phyloP scores from a whole-genome alignment of 2,113 vertebrate species.

The Lethenteron camtschaticum region DNA sequence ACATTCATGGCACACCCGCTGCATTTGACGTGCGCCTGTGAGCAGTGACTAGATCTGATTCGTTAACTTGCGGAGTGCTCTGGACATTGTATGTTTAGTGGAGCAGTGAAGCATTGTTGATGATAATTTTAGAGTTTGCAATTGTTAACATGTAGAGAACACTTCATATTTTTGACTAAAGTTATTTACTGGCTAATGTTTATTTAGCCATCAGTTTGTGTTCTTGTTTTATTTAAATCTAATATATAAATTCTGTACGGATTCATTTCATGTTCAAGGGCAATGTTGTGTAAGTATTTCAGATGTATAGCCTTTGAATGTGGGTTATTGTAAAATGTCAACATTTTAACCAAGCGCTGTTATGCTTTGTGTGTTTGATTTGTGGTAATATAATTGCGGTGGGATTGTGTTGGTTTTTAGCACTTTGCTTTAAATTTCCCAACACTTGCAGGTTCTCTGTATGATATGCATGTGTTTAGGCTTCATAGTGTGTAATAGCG shows the following conservation, averaged over 20 bases:
- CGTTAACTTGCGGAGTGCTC: background rate
- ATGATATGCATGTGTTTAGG: conserved; percentile 5
- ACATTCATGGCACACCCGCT: too few species aligned
- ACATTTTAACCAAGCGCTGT: conserved; percentile 2
- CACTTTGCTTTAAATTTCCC: background rate
- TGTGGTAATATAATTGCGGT: background rate
- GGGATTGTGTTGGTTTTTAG: background rate
- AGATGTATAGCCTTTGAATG: conserved; percentile 4
- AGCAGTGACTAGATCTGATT: too few species aligned
- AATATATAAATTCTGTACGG: background rate
- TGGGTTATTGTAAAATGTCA: conserved; percentile 3
- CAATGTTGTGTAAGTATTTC: conserved; percentile 6
- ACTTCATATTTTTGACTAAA: background rate
- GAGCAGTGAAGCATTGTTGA: background rate
- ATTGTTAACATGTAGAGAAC: background rate
- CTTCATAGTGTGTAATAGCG: background rate
- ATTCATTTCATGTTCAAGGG: background rate
- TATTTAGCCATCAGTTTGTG: too few species aligned
- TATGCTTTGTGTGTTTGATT: background rate
- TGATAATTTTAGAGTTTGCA: background rate
- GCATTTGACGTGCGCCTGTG: too few species aligned
- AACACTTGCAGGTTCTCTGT: background rate
- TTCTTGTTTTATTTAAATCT: too few species aligned
- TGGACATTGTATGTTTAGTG: background rate
- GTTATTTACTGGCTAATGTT: background rate